These are phyloP conservation scores for Meta bourneti DNA, from an alignment of 2,888 invertebrate species.

Conservation along the genomic window DNA sequence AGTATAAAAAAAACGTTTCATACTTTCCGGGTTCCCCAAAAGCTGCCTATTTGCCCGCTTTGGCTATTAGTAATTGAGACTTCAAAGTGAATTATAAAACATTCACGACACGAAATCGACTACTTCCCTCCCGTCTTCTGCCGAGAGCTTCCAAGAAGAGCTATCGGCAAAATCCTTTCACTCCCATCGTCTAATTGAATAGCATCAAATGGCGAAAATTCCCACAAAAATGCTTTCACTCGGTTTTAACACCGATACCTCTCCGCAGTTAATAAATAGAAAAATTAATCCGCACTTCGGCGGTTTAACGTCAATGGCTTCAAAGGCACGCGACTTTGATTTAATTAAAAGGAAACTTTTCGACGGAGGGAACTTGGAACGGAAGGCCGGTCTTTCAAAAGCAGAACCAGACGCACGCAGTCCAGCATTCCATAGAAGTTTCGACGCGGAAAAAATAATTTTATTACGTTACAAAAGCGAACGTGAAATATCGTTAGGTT, in stretches of 20 bases:
- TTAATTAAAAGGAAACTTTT: neutral
- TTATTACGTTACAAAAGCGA: neutral
- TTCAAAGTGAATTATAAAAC: no score
- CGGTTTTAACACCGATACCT: neutral
- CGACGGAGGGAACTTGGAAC: neutral
- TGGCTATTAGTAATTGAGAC: no score
- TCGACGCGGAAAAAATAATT: neutral
- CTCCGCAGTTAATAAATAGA: neutral
- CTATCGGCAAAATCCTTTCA: neutral
- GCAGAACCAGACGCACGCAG: neutral
- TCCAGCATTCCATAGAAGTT: neutral
- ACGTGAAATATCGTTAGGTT: no score
- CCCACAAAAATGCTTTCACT: slow-evolving; percentile 9
- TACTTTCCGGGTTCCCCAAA: no score
- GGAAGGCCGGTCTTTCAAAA: no score
- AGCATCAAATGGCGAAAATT: slow-evolving; percentile 9
- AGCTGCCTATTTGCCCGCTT: no score
- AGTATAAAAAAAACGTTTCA: no score
- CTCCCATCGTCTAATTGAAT: slow-evolving; percentile 3
- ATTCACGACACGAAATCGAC: no score
- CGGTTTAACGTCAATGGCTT: neutral
- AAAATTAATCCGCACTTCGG: neutral
- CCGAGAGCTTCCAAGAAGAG: no score
- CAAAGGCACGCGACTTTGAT: neutral
- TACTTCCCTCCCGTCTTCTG: no score